Conservation (phyloP, 1,140 invertebrate genomes). For the Ruditapes philippinarum region DNA sequence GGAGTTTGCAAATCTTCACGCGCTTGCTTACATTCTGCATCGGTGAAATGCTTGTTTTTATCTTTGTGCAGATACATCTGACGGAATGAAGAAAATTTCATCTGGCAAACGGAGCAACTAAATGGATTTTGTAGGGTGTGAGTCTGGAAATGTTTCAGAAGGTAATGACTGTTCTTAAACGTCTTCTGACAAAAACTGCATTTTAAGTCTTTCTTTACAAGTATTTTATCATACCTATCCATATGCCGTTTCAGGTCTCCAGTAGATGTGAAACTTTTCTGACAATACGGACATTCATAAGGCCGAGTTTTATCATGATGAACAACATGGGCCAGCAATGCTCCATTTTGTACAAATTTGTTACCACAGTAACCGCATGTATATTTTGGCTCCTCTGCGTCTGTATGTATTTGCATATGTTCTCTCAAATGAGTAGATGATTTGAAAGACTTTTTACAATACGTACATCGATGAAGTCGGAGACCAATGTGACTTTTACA, state of each 20-base stretch:
- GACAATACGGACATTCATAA: not conserved
- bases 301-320: not conserved
- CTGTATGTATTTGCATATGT: not conserved
- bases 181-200: not conserved
- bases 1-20: not conserved
- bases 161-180: not conserved
- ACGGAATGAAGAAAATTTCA: not conserved
- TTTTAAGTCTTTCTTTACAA: not conserved
- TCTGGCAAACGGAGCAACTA: not conserved
- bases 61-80: not conserved
- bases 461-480: not conserved
- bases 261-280: not conserved
- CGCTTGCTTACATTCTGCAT: not conserved
- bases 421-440: not conserved
- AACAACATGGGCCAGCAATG: not conserved
- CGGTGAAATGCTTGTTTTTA: not conserved
- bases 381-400: not conserved
- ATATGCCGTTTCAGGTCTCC: not conserved
- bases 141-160: not conserved
- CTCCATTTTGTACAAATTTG: not conserved
- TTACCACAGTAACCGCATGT: not conserved
- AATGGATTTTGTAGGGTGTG: not conserved
- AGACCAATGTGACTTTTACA: not conserved
- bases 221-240: not conserved
- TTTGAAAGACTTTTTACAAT: not conserved